Conservation (phyloP, 2,888 invertebrate genomes). For the Hanleya hanleyi region DNA sequence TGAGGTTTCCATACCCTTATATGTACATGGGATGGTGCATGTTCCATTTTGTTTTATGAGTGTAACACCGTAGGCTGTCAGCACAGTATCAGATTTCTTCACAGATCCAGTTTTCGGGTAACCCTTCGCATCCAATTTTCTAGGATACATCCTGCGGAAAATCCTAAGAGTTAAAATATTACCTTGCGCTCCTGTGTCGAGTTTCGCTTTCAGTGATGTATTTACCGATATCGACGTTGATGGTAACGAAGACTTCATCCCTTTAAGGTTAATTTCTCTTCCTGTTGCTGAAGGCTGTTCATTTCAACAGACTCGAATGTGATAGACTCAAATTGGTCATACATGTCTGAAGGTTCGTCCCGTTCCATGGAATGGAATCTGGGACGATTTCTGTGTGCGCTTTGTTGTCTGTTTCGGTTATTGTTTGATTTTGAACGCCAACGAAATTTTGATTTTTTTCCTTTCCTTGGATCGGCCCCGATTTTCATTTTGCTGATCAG, state of each 20-base stretch:
- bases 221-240: not conserved
- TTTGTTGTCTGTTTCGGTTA: too few relatives aligned
- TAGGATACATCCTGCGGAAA: not conserved
- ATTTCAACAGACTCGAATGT: too few relatives aligned
- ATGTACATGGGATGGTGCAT: not conserved
- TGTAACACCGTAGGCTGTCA: not conserved
- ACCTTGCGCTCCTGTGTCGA: constrained; percentile 17
- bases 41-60: not conserved
- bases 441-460: too few relatives aligned
- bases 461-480: too few relatives aligned
- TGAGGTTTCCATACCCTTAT: not conserved
- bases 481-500: too few relatives aligned
- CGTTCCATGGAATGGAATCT: too few relatives aligned
- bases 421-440: too few relatives aligned
- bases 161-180: constrained; percentile 5
- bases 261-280: too few relatives aligned
- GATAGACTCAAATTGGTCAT: too few relatives aligned
- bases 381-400: too few relatives aligned
- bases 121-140: not conserved
- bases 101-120: not conserved
- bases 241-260: not conserved
- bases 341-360: too few relatives aligned
- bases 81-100: not conserved
- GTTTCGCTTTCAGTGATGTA: not conserved
- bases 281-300: too few relatives aligned